Conservation (phyloP, 2,113 vertebrate species). For the Crotalus tigris region DNA sequence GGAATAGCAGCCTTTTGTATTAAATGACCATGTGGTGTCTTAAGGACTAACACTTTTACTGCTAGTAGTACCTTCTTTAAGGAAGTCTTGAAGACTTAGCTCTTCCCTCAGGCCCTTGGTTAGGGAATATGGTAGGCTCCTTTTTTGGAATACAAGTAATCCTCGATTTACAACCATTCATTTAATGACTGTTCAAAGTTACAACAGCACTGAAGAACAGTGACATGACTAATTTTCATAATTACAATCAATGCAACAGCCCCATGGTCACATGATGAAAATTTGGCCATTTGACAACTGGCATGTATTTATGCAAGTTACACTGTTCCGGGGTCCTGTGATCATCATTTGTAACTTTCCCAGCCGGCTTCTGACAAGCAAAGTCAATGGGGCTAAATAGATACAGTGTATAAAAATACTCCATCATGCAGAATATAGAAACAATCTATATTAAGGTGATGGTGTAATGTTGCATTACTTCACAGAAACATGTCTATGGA, state of each 20-base stretch:
- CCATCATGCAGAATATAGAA: neutral
- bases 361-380: neutral
- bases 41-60: neutral
- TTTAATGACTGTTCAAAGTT: neutral
- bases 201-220: neutral
- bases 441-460: constrained; percentile 10
- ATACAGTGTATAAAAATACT: neutral
- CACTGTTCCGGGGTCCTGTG: neutral
- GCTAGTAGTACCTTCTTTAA: neutral
- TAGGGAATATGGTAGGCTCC: neutral
- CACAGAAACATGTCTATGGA: constrained; percentile 9
- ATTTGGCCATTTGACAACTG: neutral
- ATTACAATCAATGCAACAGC: neutral
- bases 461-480: constrained; percentile 38
- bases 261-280: neutral
- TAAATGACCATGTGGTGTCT: neutral
- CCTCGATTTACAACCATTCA: neutral
- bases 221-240: neutral
- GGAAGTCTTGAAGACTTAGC: neutral
- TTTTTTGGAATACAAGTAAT: neutral
- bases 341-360: neutral
- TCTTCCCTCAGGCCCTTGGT: neutral
- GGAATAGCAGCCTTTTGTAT: neutral
- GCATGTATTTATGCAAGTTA: neutral
- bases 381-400: neutral